phyloP scores from a whole-genome alignment of 2,113 vertebrate species.

The Phycodurus eques region DNA sequence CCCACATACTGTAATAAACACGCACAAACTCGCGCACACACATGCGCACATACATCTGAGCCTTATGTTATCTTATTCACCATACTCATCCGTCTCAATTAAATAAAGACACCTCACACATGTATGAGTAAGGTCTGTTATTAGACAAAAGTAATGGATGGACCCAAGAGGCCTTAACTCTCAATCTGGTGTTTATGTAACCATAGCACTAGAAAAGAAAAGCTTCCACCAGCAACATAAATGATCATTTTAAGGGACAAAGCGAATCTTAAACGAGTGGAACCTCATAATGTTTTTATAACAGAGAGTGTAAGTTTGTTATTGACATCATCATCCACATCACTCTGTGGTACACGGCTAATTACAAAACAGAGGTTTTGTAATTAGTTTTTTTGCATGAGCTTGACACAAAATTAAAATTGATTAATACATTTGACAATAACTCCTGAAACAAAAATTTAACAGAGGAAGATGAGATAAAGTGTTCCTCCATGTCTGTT shows the following conservation, averaged over 20 bases:
- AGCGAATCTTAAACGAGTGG: conserved; percentile 13
- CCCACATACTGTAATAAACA: conserved; percentile 32
- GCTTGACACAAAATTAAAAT: not conserved
- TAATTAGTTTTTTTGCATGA: not conserved
- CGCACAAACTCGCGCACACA: conserved; percentile 3
- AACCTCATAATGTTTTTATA: not conserved
- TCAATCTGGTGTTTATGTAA: conserved; percentile 63
- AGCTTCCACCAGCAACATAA: conserved; percentile 63
- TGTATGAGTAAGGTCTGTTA: conserved; percentile 44
- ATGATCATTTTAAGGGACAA: conserved; percentile 54
- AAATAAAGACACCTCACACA: conserved; percentile 28
- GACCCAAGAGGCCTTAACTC: conserved; percentile 43
- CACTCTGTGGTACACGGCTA: not conserved
- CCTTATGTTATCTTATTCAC: conserved; percentile 20
- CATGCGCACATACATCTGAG: not conserved
- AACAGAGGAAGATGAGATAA: not conserved
- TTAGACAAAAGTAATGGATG: conserved; percentile 48
- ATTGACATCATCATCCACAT: conserved; percentile 7
- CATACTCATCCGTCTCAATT: not conserved
- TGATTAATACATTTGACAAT: not conserved
- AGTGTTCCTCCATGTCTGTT: too few species aligned
- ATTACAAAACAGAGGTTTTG: not conserved
- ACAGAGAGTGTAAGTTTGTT: not conserved
- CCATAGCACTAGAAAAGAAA: conserved; percentile 72
- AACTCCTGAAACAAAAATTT: not conserved